Percentiles rank a stretch among this genome's conserved stretches.
Conservation (phyloP, 2,113 vertebrate genomes). For the Hyperopisus bebe region DNA sequence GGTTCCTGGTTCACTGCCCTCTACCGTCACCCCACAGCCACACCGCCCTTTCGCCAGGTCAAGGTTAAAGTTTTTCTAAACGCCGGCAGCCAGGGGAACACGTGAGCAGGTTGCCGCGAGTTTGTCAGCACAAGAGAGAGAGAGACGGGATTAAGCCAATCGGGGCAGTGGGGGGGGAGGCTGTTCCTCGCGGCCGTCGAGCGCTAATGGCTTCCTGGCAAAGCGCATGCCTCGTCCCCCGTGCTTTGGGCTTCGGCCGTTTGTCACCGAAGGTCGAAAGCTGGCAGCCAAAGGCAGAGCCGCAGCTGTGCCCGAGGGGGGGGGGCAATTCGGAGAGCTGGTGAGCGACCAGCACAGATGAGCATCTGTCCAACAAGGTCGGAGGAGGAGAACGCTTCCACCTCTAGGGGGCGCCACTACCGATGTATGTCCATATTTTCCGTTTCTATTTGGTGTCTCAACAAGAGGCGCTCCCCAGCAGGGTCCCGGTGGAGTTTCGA, state of each 20-base stretch:
- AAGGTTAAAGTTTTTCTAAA: background rate
- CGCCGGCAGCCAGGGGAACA: background rate
- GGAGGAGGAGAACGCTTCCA: background rate
- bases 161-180: constrained; percentile 4
- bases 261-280: constrained; percentile 32
- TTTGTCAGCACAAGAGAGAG: constrained; percentile 16
- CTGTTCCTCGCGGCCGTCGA: constrained; percentile 28
- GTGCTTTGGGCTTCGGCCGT: constrained; percentile 25
- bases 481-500: constrained; percentile 13
- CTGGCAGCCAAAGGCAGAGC: constrained; percentile 13
- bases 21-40: background rate
- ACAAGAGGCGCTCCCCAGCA: background rate
- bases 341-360: background rate
- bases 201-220: constrained; percentile 33
- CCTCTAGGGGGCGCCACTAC: background rate
- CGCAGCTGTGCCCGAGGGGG: background rate
- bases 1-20: background rate
- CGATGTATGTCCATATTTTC: background rate
- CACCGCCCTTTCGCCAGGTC: background rate
- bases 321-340: background rate
- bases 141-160: constrained; percentile 35
- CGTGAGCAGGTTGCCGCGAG: background rate
- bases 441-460: background rate
- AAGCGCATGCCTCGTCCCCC: constrained; percentile 30
- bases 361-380: constrained; percentile 11